Conservation (phyloP, 1,140 invertebrate genomes). For the Wiebesia pumilae region DNA sequence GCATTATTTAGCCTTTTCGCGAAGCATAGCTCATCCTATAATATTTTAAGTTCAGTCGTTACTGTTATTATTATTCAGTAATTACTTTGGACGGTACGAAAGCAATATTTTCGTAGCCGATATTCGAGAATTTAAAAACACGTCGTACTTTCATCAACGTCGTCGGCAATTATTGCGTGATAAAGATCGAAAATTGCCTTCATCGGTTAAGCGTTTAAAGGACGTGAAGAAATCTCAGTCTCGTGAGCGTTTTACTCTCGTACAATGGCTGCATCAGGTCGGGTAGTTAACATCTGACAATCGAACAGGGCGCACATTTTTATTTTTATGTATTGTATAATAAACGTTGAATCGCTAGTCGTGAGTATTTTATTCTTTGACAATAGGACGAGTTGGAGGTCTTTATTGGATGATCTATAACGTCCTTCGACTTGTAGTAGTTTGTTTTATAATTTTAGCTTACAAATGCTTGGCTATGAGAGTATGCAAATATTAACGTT, state of each 20-base stretch:
- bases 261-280: neutral
- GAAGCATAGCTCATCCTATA: neutral
- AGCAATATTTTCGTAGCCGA: neutral
- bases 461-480: too few species aligned
- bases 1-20: too few species aligned
- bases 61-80: neutral
- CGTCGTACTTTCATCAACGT: too few species aligned
- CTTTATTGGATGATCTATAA: neutral
- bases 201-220: neutral
- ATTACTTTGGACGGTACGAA: neutral
- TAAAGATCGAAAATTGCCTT: neutral
- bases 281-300: too few species aligned
- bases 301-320: too few species aligned
- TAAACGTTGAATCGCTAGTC: neutral
- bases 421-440: neutral
- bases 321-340: neutral
- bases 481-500: too few species aligned
- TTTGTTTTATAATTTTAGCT: too few species aligned
- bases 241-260: neutral
- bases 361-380: neutral
- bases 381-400: neutral
- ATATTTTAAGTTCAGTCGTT: neutral
- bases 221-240: neutral
- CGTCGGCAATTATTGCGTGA: neutral
- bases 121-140: neutral